phyloP scores from a whole-genome alignment of 2,888 invertebrate species.

The Tenthredo scrophulariae region DNA sequence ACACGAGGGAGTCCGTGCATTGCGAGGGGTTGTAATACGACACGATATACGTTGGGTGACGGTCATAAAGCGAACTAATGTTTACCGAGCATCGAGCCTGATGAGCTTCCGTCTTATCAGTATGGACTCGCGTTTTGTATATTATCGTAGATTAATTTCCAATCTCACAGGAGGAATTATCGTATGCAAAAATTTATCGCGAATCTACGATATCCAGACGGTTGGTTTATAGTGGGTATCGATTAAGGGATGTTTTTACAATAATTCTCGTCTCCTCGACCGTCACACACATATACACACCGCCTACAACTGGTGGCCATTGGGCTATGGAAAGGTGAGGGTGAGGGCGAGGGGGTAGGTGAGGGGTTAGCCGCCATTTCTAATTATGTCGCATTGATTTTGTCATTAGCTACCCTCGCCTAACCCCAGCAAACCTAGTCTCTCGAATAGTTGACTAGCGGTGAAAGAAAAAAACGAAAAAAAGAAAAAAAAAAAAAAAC shows the following conservation, averaged over 20 bases:
- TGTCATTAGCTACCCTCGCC: slow-evolving; percentile 73
- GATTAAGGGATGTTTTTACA: slow-evolving; percentile 74
- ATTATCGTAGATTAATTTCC: too few relatives aligned
- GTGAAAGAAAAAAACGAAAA: neutral
- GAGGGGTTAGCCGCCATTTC: slow-evolving; percentile 72
- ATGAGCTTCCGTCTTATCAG: slow-evolving; percentile 54
- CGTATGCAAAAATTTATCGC: neutral
- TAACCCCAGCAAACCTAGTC: slow-evolving; percentile 27
- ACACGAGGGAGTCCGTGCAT: slow-evolving; percentile 18
- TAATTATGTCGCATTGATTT: slow-evolving; percentile 78
- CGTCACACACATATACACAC: slow-evolving; percentile 19
- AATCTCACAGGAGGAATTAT: too few relatives aligned
- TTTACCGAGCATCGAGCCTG: slow-evolving; percentile 63
- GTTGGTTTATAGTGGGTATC: neutral
- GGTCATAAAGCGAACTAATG: slow-evolving; percentile 60
- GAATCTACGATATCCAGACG: neutral
- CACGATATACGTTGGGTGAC: slow-evolving; percentile 57
- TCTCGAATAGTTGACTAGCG: slow-evolving; percentile 16
- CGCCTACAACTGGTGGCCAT: slow-evolving; percentile 56
- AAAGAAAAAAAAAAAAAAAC: neutral
- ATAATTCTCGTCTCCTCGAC: slow-evolving; percentile 67
- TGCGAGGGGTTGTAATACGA: slow-evolving; percentile 54
- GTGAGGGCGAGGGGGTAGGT: slow-evolving; percentile 54
- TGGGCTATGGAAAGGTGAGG: slow-evolving; percentile 45
- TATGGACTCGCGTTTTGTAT: too few relatives aligned